Conservation (phyloP, 2,113 vertebrate genomes). For the Channa maculata region DNA sequence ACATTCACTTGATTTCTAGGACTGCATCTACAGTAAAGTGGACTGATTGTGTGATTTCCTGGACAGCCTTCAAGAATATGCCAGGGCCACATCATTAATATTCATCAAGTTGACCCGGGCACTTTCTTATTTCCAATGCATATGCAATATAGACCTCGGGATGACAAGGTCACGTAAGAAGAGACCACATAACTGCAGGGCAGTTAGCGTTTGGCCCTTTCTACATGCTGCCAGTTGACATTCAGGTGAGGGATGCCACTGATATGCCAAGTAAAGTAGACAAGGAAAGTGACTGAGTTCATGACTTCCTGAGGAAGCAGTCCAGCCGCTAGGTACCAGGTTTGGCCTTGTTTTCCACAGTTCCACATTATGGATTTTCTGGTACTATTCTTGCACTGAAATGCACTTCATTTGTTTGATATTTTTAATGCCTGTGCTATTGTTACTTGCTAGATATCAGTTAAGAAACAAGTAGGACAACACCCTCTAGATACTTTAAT, state of each 20-base stretch:
- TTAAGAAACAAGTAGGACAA: not conserved
- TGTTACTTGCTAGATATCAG: not conserved
- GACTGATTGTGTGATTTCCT: slow-evolving; percentile 7
- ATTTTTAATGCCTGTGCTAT: not conserved
- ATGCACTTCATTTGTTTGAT: not conserved
- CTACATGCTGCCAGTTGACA: slow-evolving; percentile 49
- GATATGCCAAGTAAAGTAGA: slow-evolving; percentile 42
- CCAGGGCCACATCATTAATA: slow-evolving; percentile 52
- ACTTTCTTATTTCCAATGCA: slow-evolving; percentile 61
- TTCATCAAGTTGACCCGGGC: slow-evolving; percentile 60
- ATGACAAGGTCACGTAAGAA: slow-evolving; percentile 59
- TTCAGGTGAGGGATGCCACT: slow-evolving; percentile 49
- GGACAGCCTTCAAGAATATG: slow-evolving; percentile 57
- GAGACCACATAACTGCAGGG: slow-evolving; percentile 54
- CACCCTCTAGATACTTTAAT: not conserved
- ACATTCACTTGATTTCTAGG: slow-evolving; percentile 10
- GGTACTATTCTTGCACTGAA: not conserved
- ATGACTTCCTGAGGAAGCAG: slow-evolving; percentile 18
- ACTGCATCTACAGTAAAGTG: slow-evolving; percentile 15
- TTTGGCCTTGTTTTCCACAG: not conserved
- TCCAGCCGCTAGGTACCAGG: slow-evolving; percentile 2
- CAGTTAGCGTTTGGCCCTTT: slow-evolving; percentile 33
- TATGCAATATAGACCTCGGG: slow-evolving; percentile 60
- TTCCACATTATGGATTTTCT: not conserved
- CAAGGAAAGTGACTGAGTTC: slow-evolving; percentile 19